Evolutionary conservation across 92 coral and sea anemone genomes (phyloP), one percentile per base, ranked within the genome.

Genomic region (Siderastrea radians): DNA sequence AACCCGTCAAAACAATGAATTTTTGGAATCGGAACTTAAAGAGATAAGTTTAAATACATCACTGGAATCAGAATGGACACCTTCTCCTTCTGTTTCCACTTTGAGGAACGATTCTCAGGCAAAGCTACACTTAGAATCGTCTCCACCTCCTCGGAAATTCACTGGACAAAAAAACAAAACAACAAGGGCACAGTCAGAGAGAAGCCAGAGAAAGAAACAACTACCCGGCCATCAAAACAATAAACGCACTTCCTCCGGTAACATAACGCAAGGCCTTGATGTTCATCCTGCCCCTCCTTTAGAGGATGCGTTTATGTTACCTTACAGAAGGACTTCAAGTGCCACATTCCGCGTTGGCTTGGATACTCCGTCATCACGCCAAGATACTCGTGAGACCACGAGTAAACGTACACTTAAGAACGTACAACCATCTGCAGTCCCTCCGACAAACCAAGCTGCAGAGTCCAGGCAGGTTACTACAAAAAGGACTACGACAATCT

Each of bases 231-330:
- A 63, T 38, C 73, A 16, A 55, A 76, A 64, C 50, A 85, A 53
- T 72, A 77, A 91, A 62, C 86, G 79, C 46, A 12, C 68, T 50
- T 70, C 93, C 45, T 78, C 84, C 57, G 75, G 85, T 48, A 88
- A 77, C 57, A 43, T 58, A 4, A 70, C 63, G n/a, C 68, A 48
- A 38, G 70, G 44, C 14, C n/a, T 26, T 7, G 74, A 68, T 51
- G 45, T 70, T 17, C 51, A 49, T 44, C 65, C 77, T 38, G 45
- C 81, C 52, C 55, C 73, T 59, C 84, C 89, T 10, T 16, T 93
- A 1, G 92, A 91, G 81, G 95, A 95, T 80, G 96, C 95, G 53
- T 93, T 95, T 63, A 92, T 93, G 95, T 87, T 95, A 16, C 98
- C 98, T 19, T 95, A 91, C 73, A 89, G 85, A 11, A 90, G 98